These are phyloP conservation scores for Synanthedon myopaeformis DNA, from an alignment of 2,888 invertebrate genomes.

Conservation along the genomic window DNA sequence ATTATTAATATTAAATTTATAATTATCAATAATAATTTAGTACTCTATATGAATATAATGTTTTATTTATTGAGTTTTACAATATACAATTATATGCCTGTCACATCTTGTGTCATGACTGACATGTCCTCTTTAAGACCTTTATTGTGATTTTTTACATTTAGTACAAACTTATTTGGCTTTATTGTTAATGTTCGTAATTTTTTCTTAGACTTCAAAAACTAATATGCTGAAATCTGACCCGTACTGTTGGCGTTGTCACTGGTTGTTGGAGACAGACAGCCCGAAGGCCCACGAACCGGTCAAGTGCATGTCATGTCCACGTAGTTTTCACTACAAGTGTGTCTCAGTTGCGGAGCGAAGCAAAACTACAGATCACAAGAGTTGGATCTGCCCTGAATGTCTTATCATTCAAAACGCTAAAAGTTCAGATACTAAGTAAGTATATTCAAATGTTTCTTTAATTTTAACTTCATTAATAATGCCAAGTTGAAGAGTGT, in stretches of 20 bases:
- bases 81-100: no score
- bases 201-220: conserved; percentile 16
- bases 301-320: conserved; percentile 83
- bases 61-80: no score
- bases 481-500: no score
- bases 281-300: conserved; percentile 38
- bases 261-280: conserved; percentile 73
- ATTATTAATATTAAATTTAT: no score
- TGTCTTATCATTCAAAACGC: conserved; percentile 80
- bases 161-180: background rate
- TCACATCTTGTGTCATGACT: no score
- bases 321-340: conserved; percentile 84
- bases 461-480: background rate
- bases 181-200: background rate
- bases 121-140: no score
- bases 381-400: conserved; percentile 87
- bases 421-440: conserved; percentile 79
- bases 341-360: conserved; percentile 73
- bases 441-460: conserved; percentile 12
- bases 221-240: conserved; percentile 67
- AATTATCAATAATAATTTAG: no score
- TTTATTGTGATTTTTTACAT: background rate
- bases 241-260: conserved; percentile 93
- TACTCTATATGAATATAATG: no score
- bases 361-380: conserved; percentile 46